Conservation (phyloP, 1,140 invertebrate genomes). For the Brachionus rubens region DNA sequence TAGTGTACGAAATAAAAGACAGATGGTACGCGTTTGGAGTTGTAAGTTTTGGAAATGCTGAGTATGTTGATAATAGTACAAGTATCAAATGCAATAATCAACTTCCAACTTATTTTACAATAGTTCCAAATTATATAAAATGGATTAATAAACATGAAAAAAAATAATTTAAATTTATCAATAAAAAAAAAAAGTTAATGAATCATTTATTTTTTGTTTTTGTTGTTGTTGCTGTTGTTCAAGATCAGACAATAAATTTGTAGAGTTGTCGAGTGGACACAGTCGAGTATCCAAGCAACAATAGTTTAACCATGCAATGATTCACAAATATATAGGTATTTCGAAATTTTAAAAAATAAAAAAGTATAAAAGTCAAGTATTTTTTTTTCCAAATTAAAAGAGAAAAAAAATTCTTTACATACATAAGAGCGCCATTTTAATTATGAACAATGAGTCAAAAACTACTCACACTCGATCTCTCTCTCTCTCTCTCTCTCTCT, state of each 20-base stretch:
- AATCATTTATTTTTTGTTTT: too few relatives aligned
- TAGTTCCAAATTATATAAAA: constrained; percentile 11
- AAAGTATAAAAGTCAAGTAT: constrained; percentile 10
- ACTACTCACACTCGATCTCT: neutral
- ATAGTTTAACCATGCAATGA: neutral
- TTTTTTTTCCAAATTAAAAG: too few relatives aligned
- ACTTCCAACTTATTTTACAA: neutral
- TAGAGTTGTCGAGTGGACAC: too few relatives aligned
- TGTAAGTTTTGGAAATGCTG: constrained; percentile 1
- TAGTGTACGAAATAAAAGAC: neutral
- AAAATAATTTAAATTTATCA: too few relatives aligned
- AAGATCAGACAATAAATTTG: too few relatives aligned
- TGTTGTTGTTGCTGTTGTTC: too few relatives aligned
- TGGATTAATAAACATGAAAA: neutral
- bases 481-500: neutral
- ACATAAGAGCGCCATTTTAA: constrained; percentile 1
- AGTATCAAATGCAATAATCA: neutral
- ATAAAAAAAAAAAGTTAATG: too few relatives aligned
- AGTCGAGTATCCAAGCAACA: too few relatives aligned
- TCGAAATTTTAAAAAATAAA: too few relatives aligned
- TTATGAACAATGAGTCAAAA: neutral
- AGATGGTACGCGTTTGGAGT: constrained; percentile 14
- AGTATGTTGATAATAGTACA: neutral
- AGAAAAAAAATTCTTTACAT: too few relatives aligned
- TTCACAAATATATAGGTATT: neutral